Evolutionary conservation across 2,888 invertebrate species (phyloP), one percentile per base, ranked within the genome.

Genomic region (Mythimna loreyi): DNA sequence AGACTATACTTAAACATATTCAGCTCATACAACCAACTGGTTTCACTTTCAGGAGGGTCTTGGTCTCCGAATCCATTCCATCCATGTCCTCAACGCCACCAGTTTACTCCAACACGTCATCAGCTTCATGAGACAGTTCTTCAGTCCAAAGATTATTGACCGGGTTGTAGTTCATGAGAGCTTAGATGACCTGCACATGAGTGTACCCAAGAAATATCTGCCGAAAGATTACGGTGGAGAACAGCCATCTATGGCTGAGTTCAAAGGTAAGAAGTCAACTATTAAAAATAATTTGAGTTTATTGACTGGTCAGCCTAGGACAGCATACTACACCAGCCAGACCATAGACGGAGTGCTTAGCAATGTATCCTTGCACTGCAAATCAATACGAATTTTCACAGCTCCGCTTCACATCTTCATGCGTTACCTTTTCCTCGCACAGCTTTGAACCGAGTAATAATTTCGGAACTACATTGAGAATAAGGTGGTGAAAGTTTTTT

Each of bases 11-110:
- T 28, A 28, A 28, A 28, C 28, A 28, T 28, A 28, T 28, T 28
- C 28, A 28, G 4, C 2, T 28, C 28, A 3, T 28, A 28, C 28
- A 28, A 28, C 5, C 11, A 23, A 16, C 49, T 40, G 11, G 64
- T 7, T 67, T 67, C 25, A 60, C n/a, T 93, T 94, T 45, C 86
- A 96, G 96, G 96, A 96, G 83, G 96, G 96, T 0, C 89, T 92
- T 16, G 93, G 95, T 1, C 84, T 92, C 6, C 90, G 92, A 63
- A 83, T 96, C 0, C 88, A 90, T 33, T 91, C 90, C 0, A 91
- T 96, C 13, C 96, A 96, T 73, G 80, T 96, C 0, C 63, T 96
- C 0, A 96, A 96, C 67, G 89, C 93, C 0, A 93, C 93, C 0
- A 80, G 86, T 2, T 84, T 92, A 1, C 83, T 91, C 0, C 89